These are phyloP conservation scores for Leptobrachium leishanense DNA, from an alignment of 2,113 vertebrate genomes.

Conservation along the genomic window DNA sequence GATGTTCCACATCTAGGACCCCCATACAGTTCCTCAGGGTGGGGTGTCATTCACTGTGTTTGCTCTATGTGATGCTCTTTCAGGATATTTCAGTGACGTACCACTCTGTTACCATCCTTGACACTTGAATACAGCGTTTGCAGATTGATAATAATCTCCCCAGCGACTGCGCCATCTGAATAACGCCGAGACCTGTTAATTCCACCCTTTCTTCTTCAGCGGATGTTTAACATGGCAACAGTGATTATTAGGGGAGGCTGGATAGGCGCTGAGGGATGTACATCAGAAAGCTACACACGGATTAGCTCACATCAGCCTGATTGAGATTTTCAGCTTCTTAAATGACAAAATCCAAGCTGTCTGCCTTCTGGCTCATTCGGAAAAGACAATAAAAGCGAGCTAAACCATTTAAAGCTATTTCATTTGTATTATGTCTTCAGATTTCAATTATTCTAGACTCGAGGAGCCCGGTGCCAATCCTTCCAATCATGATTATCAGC, in stretches of 20 bases:
- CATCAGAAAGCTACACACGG: constrained; percentile 11
- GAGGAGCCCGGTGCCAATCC: too few species aligned
- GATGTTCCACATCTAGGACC: too few species aligned
- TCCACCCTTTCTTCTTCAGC: constrained; percentile 3
- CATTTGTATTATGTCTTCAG: not conserved
- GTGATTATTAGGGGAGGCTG: not conserved
- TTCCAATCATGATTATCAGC: too few species aligned
- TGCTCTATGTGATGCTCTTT: too few species aligned
- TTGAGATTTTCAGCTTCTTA: constrained; percentile 30
- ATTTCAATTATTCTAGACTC: too few species aligned
- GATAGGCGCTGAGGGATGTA: constrained; percentile 10
- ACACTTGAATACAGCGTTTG: not conserved
- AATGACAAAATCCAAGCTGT: constrained; percentile 29
- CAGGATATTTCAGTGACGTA: too few species aligned
- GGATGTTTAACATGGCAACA: constrained; percentile 32
- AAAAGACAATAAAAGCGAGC: constrained; percentile 1
- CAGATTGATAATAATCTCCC: constrained; percentile 14
- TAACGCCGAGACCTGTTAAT: constrained; percentile 19
- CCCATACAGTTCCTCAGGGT: too few species aligned
- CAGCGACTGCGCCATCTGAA: not conserved
- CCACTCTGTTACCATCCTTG: not conserved
- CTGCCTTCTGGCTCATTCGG: constrained; percentile 31
- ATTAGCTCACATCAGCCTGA: constrained; percentile 12
- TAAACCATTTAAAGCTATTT: not conserved
- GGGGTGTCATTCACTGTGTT: too few species aligned